phyloP scores from a whole-genome alignment of 2,113 vertebrate genomes.

The Sander vitreus region DNA sequence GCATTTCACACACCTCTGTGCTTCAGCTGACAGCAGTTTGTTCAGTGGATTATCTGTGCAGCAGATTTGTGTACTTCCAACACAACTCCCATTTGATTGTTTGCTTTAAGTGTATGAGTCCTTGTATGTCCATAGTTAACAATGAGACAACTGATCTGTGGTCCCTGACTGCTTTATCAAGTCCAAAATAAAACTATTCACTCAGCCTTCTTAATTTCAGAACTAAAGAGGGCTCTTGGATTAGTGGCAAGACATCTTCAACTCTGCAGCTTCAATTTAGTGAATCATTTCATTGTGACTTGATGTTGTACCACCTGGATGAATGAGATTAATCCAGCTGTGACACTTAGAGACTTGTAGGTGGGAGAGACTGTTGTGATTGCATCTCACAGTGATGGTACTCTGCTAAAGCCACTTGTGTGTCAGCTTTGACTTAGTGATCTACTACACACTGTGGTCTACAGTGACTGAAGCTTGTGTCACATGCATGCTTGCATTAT shows the following conservation, averaged over 20 bases:
- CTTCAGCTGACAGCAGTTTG: constrained; percentile 19
- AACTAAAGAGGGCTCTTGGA: constrained; percentile 6
- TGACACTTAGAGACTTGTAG: background rate
- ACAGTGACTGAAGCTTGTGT: background rate
- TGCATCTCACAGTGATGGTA: background rate
- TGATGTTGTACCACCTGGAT: background rate
- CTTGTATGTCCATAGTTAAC: background rate
- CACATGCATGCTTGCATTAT: background rate
- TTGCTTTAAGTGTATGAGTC: background rate
- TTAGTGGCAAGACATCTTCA: constrained; percentile 5
- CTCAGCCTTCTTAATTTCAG: background rate
- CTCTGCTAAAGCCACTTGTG: background rate
- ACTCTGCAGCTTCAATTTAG: background rate
- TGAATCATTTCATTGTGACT: constrained; percentile 18
- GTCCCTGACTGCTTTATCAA: constrained; percentile 12
- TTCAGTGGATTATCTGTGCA: constrained; percentile 14
- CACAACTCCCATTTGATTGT: background rate
- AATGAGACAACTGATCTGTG: background rate
- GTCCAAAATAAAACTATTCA: constrained; percentile 20
- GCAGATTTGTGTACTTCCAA: constrained; percentile 15
- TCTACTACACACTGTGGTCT: background rate
- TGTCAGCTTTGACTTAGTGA: background rate
- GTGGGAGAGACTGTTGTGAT: background rate
- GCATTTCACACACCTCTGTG: constrained; percentile 29
- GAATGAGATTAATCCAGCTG: background rate